These are phyloP conservation scores for Paragorgia papillata DNA, from an alignment of 92 coral and sea anemone genomes.

Conservation along the genomic window DNA sequence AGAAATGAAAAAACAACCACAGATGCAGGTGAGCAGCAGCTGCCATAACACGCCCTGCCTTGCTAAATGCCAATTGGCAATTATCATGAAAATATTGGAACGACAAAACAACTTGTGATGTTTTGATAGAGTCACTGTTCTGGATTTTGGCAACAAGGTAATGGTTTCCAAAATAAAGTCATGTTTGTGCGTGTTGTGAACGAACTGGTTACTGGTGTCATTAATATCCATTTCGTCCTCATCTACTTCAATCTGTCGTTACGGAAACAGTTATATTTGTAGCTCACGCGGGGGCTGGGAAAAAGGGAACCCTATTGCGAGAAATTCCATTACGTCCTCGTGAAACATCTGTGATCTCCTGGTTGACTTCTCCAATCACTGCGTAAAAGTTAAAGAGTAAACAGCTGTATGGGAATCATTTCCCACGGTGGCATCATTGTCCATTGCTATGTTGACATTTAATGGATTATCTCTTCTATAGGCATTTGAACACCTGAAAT, in stretches of 20 bases:
- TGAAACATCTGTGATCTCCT: neutral
- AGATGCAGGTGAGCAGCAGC: neutral
- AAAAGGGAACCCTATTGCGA: neutral
- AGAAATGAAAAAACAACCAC: neutral
- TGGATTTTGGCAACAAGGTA: neutral
- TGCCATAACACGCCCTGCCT: neutral
- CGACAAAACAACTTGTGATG: neutral
- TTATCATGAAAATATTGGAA: too few species aligned
- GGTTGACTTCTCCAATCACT: neutral
- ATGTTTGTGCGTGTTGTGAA: neutral
- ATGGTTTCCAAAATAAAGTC: neutral
- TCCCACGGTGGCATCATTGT: conserved; percentile 45
- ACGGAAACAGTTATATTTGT: neutral
- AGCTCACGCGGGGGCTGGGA: neutral
- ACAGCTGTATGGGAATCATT: conserved; percentile 18
- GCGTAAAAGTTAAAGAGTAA: neutral
- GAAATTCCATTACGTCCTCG: neutral
- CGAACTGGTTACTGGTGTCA: neutral
- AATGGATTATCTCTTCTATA: conserved; percentile 30
- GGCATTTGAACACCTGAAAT: conserved; percentile 43
- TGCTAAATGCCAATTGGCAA: neutral
- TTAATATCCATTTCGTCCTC: neutral
- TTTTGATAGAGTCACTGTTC: neutral
- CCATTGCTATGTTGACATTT: conserved; percentile 36
- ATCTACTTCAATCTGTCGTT: neutral